Base-by-base conservation (phyloP, 2,797 vertebrate species). In the Brachyrhaphis roseni region DNA sequence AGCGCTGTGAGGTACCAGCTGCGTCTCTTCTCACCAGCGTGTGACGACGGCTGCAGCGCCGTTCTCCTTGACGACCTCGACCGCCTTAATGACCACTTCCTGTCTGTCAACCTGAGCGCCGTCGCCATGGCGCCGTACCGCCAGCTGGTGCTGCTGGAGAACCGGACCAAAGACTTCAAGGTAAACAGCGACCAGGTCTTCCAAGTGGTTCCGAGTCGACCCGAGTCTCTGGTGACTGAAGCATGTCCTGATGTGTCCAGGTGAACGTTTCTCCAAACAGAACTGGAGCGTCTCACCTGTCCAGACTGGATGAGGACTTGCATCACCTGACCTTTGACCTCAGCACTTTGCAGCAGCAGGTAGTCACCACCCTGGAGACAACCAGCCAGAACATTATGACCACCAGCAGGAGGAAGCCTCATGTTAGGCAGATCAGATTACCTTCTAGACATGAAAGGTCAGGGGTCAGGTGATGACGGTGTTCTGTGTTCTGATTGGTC, bases 1-100 rank as follows among this genome's bases (percentile, higher is more conserved):
- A 1, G 0, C 13, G 20, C 49, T 10, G 43, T 2, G 0, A 57
- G 31, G 39, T 8, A 45, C n/a, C 39, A 26, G 28, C 47, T 11
- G 0, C 36, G 28, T 76, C 6, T 79, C 43, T 75, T 41, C 62
- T 57, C 77, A 1, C n/a, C 80, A 99, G 98, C 96, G 0, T 99
- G 98, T 87, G 91, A 97, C 82, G 97, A 98, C 41, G 92, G 95
- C 31, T 99, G 98, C 86, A 95, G 94, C 0, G 96, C 97, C 0
- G 36, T 93, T 64, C 83, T 99, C 64, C 91, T 99, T 75, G 91
- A 95, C 47, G 94, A 94, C 86, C 76, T 98, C 92, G 96, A 97
- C 8, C 12, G 73, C 8, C 13, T 97, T 1, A 87, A 84, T 0
- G 18, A 80, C 6, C 85, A 84, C 28, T 70, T 96, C 34, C 84